A percentile compares a stretch with the other conserved stretches of the same genome.
Evolutionary conservation across 1,140 invertebrate species (phyloP).

Genomic region (Druon quercuslanigerum): DNA sequence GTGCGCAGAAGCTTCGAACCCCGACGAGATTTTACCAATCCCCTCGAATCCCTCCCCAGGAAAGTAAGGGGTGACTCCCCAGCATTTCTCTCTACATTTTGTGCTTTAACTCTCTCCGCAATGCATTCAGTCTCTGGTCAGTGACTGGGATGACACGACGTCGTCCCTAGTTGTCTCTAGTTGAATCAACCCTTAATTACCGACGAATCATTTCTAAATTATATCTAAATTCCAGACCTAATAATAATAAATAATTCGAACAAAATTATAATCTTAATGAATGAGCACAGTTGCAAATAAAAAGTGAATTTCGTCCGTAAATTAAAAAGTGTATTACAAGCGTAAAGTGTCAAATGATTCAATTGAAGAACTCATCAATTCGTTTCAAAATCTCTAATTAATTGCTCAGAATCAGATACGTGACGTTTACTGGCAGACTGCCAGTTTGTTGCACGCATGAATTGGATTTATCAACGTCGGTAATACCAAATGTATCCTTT

Average conservation of each 20-base stretch:
- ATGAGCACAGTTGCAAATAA: neutral
- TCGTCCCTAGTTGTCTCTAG: constrained; percentile 3
- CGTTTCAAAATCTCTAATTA: neutral
- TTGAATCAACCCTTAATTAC: constrained; percentile 10
- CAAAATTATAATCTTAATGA: neutral
- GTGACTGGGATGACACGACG: constrained; percentile 46
- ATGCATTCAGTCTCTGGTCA: constrained; percentile 60
- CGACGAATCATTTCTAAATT: neutral
- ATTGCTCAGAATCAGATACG: neutral
- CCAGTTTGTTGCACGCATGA: constrained; percentile 21
- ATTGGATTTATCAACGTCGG: constrained; percentile 1
- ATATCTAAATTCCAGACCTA: neutral
- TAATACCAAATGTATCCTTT: neutral
- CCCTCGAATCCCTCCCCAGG: constrained; percentile 41
- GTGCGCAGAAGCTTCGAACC: constrained; percentile 68
- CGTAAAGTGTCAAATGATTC: constrained; percentile 3
- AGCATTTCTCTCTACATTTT: constrained; percentile 58
- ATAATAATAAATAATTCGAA: too few relatives aligned
- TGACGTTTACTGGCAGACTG: constrained; percentile 6
- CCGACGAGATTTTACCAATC: constrained; percentile 57
- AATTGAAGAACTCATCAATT: neutral
- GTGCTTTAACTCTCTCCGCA: constrained; percentile 52
- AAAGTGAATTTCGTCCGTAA: neutral
- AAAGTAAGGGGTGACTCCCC: constrained; percentile 67
- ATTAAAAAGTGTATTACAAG: neutral